Evolutionary conservation across 2,888 invertebrate species (phyloP).

Genomic region (Nemotelus pantherinus): DNA sequence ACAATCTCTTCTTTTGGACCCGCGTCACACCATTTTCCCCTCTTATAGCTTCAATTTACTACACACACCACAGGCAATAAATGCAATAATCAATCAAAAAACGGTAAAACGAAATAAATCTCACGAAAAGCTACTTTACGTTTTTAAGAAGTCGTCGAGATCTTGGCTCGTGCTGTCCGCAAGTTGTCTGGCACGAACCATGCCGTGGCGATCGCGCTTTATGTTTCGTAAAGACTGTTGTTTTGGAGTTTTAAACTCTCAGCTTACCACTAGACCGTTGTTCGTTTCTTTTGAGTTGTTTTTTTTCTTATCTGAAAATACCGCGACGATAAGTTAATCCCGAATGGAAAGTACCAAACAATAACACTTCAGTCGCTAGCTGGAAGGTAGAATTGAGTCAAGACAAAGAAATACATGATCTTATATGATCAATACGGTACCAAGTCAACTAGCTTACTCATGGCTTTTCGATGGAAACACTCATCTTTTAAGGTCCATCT

Average conservation of each 20-base stretch:
- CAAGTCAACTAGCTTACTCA: background rate
- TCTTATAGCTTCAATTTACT: too few species aligned
- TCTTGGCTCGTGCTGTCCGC: conserved; percentile 43
- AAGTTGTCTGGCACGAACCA: conserved; percentile 31
- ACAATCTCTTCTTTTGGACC: too few species aligned
- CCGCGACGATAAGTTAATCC: background rate
- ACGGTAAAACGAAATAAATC: conserved; percentile 37
- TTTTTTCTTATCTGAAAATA: too few species aligned
- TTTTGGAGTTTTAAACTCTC: too few species aligned
- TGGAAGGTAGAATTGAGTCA: too few species aligned
- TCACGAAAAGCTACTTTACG: conserved; percentile 37
- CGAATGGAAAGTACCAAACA: too few species aligned
- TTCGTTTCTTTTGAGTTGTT: background rate
- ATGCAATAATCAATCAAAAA: conserved; percentile 41
- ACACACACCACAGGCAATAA: conserved; percentile 12
- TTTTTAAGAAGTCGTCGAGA: conserved; percentile 3
- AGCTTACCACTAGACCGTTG: background rate
- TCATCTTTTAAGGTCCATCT: background rate
- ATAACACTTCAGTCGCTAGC: too few species aligned
- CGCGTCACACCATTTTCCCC: too few species aligned
- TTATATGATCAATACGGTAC: background rate
- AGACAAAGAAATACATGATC: background rate
- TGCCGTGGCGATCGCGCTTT: too few species aligned
- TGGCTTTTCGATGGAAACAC: background rate
- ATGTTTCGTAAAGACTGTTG: too few species aligned